Base-by-base conservation (phyloP, 2,113 vertebrate genomes). In the Hydropotes inermis region DNA sequence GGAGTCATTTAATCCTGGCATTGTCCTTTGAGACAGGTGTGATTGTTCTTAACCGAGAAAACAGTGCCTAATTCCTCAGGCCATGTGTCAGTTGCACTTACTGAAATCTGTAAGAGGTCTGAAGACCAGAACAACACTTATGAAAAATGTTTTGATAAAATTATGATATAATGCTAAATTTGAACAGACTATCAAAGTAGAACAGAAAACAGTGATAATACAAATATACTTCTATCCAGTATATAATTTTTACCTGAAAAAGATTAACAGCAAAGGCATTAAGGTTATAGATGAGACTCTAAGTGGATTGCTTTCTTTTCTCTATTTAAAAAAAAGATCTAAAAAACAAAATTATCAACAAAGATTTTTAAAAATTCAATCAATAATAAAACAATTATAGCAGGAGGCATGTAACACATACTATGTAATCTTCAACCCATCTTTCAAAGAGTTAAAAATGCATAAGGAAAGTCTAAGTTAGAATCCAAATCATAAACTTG, bases 401-500 rank as follows among this genome's bases (percentile, higher is more conserved):
- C 33, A 91, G 8, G 50, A 79, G 33, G 28, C 30, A 70, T 10
- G 27, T 30, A 50, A 39, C 28, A 0, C 60, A n/a, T 23, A 33
- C 47, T 84, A 52, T 33, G 30, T 39, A 83, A 50, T 61, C 85
- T 13, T 76, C 89, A 89, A 19, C 25, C 45, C 78, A 36, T 96
- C 96, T 98, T 98, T 94, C 61, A 95, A 95, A 97, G 96, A 95
- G 97, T 97, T 97, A 97, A 96, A 98, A 91, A 78, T 87, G 43
- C 89, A 89, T 81, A 84, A 94, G 94, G 82, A 83, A 97, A 97
- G 57, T 57, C 82, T 86, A 82, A 50, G 76, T 88, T 89, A 60
- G 91, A 96, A 78, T 97, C 91, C 54, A 76, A 97, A 94, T 97
- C 95, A 91, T 97, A 97, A 98, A 97, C 98, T 98, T 97, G 54